Base-by-base conservation (phyloP, 2,797 vertebrate genomes). In the Salmo trutta region DNA sequence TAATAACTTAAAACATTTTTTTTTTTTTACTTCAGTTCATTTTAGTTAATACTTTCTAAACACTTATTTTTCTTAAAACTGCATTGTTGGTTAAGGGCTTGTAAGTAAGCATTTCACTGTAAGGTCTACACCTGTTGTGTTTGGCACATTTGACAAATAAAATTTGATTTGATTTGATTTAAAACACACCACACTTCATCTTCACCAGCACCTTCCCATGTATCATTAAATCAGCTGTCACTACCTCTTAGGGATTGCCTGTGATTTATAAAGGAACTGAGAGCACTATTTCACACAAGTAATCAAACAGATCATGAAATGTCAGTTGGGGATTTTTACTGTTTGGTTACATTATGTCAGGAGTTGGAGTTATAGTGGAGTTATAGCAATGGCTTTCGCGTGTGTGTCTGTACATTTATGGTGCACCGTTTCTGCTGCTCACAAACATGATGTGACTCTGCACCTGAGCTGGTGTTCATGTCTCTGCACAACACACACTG, bases 281-380 rank as follows among this genome's bases (percentile, higher is more conserved):
- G 81, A 87, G 83, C 75, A 80, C 85, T 82, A 77, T 85, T 88
- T 90, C 88, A 90, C 89, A 88, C 85, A 87, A 87, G 86, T 89
- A 86, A 88, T 88, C 86, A 90, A 90, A 89, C 86, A 86, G 75
- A 88, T 88, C 85, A 88, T 89, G 87, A 89, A 90, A 90, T 84
- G 87, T 83, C 84, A 79, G 88, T 84, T 83, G 80, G 86, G 88
- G 87, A 87, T 87, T 87, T 84, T 83, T 81, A 84, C 85, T 86
- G 82, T 90, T 90, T 88, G 86, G 85, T 86, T 89, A 83, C 87
- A 87, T 83, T 27, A 74, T 87, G 81, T 79, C 84, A 80, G 77
- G 6, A 85, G 81, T 83, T 75, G 15, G 68, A 52, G 47, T 27
- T 53, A 53, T 53, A n/a, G 82, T 1, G 72, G 41, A 54, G 80